Base-by-base conservation (phyloP, 2,888 invertebrate species). In the Imbricaverruca yamaguchii region DNA sequence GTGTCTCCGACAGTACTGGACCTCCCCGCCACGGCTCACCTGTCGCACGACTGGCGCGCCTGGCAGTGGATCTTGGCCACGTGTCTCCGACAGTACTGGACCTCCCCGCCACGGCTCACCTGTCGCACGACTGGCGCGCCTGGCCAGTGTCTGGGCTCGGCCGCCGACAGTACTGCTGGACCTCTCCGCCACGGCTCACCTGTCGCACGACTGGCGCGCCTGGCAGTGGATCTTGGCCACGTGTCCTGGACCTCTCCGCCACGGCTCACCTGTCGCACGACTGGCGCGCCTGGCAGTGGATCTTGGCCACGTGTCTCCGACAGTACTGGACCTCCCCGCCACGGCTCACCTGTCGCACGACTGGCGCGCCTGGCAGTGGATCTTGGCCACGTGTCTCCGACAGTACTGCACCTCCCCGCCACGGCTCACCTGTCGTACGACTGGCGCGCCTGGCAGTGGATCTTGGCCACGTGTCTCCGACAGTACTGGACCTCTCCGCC, bases 151-250 rank as follows among this genome's bases (percentile, higher is more conserved):
- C 93, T 91, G 8, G 93, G 92, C 88, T 95, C 94, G 39, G 92
- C 91, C 11, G 92, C 86, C 93, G 93, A 61, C 95, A 89, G 87
- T 97, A 97, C 0, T 95, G 94, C 85, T 97, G n/a, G n/a, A n/a
- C 39, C 39, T 39, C 39, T 3, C 39, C 39, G 39, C 39, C 39
- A 39, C 39, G 2, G 39, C 77, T 39, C 18, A 77, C 77, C 77
- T 53, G 77, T 77, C 77, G 55, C 77, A 77, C 53, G 77, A 53
- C 77, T 55, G 53, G 3, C 77, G 77, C 18, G 13, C 55, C 55
- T 77, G 77, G n/a, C 18, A 18, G 53, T 77, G 77, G 53, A 55
- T 55, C 55, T 77, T 77, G 77, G 55, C 77, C 53, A 77, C 55
- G 77, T 55, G 55, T 84, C 93, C 0, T 4, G 39, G 2, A 39